Percentiles rank a stretch among this genome's conserved stretches.
Evolutionary conservation across 2,888 invertebrate species (phyloP).

Genomic region (Unio delphinus): DNA sequence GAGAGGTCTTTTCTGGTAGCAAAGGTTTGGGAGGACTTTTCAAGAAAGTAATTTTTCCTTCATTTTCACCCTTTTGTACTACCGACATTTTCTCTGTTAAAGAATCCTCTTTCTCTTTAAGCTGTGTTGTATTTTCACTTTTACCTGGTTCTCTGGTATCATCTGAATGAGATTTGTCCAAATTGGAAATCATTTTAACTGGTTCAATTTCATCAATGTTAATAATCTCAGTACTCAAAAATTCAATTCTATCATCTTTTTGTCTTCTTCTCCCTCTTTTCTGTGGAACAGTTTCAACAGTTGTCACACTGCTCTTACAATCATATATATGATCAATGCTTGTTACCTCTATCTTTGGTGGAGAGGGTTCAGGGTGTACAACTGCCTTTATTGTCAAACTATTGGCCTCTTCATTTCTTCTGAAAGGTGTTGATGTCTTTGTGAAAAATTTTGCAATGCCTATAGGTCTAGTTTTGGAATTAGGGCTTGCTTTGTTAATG

Average conservation of each 20-base stretch:
- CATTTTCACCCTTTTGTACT: constrained; percentile 3
- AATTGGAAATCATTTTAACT: neutral
- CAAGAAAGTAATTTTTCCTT: constrained; percentile 4
- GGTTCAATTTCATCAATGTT: neutral
- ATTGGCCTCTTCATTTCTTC: constrained; percentile 12
- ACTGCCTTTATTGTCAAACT: constrained; percentile 7
- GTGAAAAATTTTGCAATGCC: constrained; percentile 15
- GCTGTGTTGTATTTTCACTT: neutral
- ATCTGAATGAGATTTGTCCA: constrained; percentile 4
- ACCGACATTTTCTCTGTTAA: constrained; percentile 3
- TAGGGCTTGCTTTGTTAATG: neutral
- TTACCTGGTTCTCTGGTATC: constrained; percentile 1
- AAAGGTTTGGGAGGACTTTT: constrained; percentile 3
- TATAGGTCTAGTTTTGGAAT: neutral
- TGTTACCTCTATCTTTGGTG: neutral
- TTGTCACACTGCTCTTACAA: neutral
- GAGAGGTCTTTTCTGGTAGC: constrained; percentile 27
- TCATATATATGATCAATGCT: neutral
- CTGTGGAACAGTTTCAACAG: neutral
- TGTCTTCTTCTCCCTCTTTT: constrained; percentile 3
- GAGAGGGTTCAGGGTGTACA: neutral
- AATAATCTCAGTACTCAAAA: neutral
- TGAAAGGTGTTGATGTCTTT: constrained; percentile 33
- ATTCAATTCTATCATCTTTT: neutral
- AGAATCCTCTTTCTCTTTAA: neutral